phyloP scores from a whole-genome alignment of 2,797 vertebrate species.

The Salmo trutta region DNA sequence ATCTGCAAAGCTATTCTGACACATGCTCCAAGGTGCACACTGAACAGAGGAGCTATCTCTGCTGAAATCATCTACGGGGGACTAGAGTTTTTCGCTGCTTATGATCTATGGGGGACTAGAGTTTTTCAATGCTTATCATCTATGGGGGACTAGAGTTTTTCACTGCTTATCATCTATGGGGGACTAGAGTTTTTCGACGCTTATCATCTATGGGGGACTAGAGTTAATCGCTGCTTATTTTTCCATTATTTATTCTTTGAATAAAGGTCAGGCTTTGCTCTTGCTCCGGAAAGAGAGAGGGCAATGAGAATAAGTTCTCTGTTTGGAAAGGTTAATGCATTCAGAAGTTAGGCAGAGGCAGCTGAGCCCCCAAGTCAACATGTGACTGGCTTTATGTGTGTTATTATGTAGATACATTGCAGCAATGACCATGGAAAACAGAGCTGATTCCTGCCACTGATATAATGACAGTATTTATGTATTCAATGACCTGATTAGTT shows the following conservation, averaged over 20 bases:
- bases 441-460: not conserved
- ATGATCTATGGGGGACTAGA: no score
- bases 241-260: slow-evolving; percentile 33
- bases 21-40: slow-evolving; percentile 26
- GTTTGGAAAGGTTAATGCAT: slow-evolving; percentile 71
- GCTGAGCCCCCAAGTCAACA: slow-evolving; percentile 34
- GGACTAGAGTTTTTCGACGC: no score
- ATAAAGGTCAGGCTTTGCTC: slow-evolving; percentile 65
- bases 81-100: no score
- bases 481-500: no score
- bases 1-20: slow-evolving; percentile 32
- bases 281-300: slow-evolving; percentile 39
- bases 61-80: slow-evolving; percentile 20
- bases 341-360: slow-evolving; percentile 51
- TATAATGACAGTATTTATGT: not conserved
- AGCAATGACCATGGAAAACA: not conserved
- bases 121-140: no score
- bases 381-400: slow-evolving; percentile 9
- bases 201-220: slow-evolving; percentile 31
- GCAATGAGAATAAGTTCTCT: slow-evolving; percentile 46
- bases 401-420: not conserved
- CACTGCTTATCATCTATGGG: no score
- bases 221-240: slow-evolving; percentile 27
- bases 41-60: slow-evolving; percentile 11
- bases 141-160: no score